phyloP scores from a whole-genome alignment of 2,888 invertebrate species.

The Gnatocerus cornutus region DNA sequence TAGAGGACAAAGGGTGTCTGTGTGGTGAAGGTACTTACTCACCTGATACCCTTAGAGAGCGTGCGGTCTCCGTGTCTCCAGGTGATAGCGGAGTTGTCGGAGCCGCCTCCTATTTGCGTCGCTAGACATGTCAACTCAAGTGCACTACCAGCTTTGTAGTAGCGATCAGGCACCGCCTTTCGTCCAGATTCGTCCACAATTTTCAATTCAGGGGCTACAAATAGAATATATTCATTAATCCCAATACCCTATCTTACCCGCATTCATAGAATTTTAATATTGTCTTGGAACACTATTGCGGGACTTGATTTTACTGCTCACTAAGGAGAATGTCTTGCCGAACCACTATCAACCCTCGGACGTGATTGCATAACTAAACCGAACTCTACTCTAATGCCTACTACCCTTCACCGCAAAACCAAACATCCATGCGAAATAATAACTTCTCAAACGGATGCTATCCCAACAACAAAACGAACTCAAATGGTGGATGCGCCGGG shows the following conservation, averaged over 20 bases:
- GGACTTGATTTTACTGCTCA: conserved; percentile 43
- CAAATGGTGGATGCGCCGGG: no score
- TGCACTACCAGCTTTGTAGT: conserved; percentile 76
- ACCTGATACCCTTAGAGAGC: conserved; percentile 74
- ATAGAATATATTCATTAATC: conserved; percentile 51
- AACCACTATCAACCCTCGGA: conserved; percentile 25
- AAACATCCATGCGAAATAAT: conserved; percentile 9
- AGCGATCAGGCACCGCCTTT: conserved; percentile 74
- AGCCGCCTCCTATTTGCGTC: conserved; percentile 70
- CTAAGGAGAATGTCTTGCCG: conserved; percentile 34
- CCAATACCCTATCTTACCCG: conserved; percentile 33
- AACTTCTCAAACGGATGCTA: background rate
- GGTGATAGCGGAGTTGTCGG: conserved; percentile 69
- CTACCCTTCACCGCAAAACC: conserved; percentile 26
- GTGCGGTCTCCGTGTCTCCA: conserved; percentile 74
- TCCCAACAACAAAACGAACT: no score
- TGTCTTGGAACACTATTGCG: conserved; percentile 37
- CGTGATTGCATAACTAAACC: conserved; percentile 43
- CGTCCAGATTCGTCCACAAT: conserved; percentile 77
- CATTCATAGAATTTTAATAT: conserved; percentile 49
- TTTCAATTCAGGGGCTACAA: conserved; percentile 75
- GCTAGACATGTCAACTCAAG: conserved; percentile 74
- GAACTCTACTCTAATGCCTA: conserved; percentile 12
- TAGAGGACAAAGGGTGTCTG: conserved; percentile 46
- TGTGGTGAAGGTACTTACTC: conserved; percentile 59